A percentile compares a stretch with the other conserved stretches of the same genome.
Evolutionary conservation across 1,140 invertebrate genomes (phyloP).

Genomic region (Cherax quadricarinatus): DNA sequence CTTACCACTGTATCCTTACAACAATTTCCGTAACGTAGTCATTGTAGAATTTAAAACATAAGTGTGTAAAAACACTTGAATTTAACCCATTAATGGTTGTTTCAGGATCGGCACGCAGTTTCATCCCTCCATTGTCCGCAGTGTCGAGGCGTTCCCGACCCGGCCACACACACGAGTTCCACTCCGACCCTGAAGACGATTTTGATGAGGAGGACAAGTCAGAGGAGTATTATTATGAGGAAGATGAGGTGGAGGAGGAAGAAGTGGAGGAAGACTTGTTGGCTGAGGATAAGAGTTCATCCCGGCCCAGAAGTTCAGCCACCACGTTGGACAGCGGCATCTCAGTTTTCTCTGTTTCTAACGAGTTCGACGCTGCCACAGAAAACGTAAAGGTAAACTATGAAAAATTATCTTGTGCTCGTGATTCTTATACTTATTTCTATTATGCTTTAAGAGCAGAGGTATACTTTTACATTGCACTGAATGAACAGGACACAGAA

Average conservation of each 20-base stretch:
- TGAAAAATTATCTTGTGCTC: too few species aligned
- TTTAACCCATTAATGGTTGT: too few species aligned
- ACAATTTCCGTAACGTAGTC: too few species aligned
- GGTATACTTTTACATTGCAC: too few species aligned
- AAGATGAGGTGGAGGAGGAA: conserved; percentile 50
- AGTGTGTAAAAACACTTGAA: too few species aligned
- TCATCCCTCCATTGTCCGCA: conserved; percentile 61
- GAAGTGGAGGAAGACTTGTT: conserved; percentile 16
- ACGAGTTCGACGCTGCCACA: conserved; percentile 33
- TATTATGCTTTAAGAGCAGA: too few species aligned
- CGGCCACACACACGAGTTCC: neutral
- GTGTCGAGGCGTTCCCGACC: conserved; percentile 25
- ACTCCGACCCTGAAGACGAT: conserved; percentile 44
- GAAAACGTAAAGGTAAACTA: conserved; percentile 57
- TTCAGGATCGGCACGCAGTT: neutral
- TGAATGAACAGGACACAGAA: too few species aligned
- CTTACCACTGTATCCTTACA: too few species aligned
- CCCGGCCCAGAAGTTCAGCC: conserved; percentile 35
- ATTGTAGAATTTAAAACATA: too few species aligned
- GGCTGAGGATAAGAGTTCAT: neutral
- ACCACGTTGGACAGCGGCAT: conserved; percentile 56
- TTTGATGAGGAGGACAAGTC: conserved; percentile 40
- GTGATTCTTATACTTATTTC: too few species aligned
- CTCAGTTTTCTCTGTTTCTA: conserved; percentile 57
- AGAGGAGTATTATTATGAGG: conserved; percentile 17